Percentiles rank a stretch among this genome's conserved stretches.
Evolutionary conservation across 2,797 vertebrate genomes (phyloP).

Genomic region (Enteromius mattozi): DNA sequence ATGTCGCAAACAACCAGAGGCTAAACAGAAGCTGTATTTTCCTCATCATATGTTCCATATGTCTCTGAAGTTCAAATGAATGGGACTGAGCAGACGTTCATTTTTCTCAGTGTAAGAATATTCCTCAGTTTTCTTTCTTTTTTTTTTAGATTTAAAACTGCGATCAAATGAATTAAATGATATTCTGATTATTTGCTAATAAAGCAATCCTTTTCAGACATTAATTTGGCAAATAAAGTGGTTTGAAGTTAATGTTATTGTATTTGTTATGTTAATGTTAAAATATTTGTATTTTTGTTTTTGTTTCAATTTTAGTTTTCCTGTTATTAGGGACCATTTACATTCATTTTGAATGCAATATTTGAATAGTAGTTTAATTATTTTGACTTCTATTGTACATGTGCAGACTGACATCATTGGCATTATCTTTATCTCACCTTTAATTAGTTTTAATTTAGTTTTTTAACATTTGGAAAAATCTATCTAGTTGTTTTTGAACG

Average conservation of each 20-base stretch:
- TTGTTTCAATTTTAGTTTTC: background rate
- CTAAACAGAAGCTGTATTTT: conserved; percentile 37
- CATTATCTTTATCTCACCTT: background rate
- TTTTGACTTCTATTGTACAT: background rate
- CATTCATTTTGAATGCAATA: background rate
- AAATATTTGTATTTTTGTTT: background rate
- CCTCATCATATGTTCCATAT: conserved; percentile 30
- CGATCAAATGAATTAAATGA: background rate
- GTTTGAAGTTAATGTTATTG: background rate
- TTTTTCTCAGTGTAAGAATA: background rate
- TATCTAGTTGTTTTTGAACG: background rate
- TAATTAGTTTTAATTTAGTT: background rate
- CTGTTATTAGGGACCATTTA: background rate
- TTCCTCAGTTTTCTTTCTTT: background rate
- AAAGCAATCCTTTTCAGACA: background rate
- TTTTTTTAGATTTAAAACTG: background rate
- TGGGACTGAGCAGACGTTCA: background rate
- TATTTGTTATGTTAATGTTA: too few species aligned
- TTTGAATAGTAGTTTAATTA: background rate
- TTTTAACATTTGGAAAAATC: background rate
- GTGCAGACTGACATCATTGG: background rate
- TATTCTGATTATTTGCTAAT: background rate
- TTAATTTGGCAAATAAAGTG: background rate
- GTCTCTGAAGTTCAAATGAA: conserved; percentile 18
- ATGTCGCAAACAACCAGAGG: conserved; percentile 38